phyloP scores from a whole-genome alignment of 35 echinoderm and acorn worm species.

The Heliocidaris erythrogramma region DNA sequence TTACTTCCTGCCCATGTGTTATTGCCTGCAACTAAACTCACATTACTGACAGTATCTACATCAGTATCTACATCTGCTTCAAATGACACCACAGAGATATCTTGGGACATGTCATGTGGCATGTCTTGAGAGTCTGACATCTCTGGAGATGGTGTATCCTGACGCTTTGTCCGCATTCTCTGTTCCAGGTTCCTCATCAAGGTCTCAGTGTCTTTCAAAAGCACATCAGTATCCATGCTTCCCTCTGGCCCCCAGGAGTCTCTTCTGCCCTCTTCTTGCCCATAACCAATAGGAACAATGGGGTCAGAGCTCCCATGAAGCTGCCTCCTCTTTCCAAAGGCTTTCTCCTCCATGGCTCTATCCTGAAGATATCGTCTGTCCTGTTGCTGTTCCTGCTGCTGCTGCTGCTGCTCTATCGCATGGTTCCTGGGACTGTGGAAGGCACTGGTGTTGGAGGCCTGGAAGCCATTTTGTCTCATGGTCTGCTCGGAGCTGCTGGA shows the following conservation, averaged over 20 bases:
- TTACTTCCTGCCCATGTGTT: constrained; percentile 46
- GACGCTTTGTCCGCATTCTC: constrained; percentile 59
- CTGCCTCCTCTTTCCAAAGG: constrained; percentile 24
- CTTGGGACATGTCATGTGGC: constrained; percentile 48
- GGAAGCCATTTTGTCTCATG: constrained; percentile 49
- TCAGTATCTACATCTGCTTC: constrained; percentile 81
- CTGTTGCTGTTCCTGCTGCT: background rate
- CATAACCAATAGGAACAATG: background rate
- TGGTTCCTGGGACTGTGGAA: constrained; percentile 61
- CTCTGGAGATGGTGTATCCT: constrained; percentile 64
- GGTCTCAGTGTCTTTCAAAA: constrained; percentile 90
- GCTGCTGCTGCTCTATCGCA: constrained; percentile 6
- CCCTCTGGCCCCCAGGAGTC: constrained; percentile 59
- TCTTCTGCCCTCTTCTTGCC: background rate
- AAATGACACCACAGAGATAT: constrained; percentile 47
- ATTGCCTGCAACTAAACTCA: constrained; percentile 60
- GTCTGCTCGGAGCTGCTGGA: constrained; percentile 51
- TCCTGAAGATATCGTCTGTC: constrained; percentile 32
- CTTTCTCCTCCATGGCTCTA: constrained; percentile 13
- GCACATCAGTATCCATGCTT: constrained; percentile 81
- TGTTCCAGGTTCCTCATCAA: constrained; percentile 80
- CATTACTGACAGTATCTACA: constrained; percentile 70
- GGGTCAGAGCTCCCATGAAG: constrained; percentile 36
- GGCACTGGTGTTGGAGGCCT: constrained; percentile 58
- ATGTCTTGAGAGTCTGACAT: constrained; percentile 57